Evolutionary conservation across 2,113 vertebrate species (phyloP), one percentile per base, ranked within the genome.

Genomic region (Myrmophylax atrothorax): DNA sequence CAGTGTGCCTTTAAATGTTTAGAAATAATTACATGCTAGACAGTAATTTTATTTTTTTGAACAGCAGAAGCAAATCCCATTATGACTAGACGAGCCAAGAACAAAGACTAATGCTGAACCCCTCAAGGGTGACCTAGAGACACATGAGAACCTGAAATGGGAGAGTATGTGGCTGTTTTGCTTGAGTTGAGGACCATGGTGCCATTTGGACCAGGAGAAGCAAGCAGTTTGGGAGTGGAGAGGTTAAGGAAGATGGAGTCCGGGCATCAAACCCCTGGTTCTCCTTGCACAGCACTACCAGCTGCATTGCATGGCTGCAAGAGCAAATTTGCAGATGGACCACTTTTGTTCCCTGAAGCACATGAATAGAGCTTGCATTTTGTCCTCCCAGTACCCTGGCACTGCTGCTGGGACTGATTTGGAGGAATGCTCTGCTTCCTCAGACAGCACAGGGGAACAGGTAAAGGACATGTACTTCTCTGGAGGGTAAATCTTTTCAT

Each of bases 311-410:
- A 3, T 2, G 3, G 8, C 47, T n/a, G 31, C 28, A 75, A 23
- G 11, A 68, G 44, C 62, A 81, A 49, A 68, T 10, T 68, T 37
- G 59, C 4, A 19, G 44, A 23, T 9, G 47, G 35, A 82, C 6
- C 19, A 29, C 10, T 11, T 33, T 5, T 0, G 29, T 29, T 2
- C 5, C 13, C 11, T 1, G 0, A 37, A 33, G 38, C 14, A 84
- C 7, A 7, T 42, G 46, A 90, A 53, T 15, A 77, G 29, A 89
- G 9, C 7, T 7, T 53, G 6, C 1, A 2, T 29, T 87, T 63
- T 67, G 33, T 49, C 33, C 33, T 42, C 24, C 20, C 53, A 67
- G 42, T 6, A 59, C 11, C 18, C 13, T 2, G 2, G 25, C 31
- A 58, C 23, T 33, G 29, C 38, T 66, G 3, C 28, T 37, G 8